phyloP scores from a whole-genome alignment of 2,888 invertebrate genomes.

The Tortrix viridana region DNA sequence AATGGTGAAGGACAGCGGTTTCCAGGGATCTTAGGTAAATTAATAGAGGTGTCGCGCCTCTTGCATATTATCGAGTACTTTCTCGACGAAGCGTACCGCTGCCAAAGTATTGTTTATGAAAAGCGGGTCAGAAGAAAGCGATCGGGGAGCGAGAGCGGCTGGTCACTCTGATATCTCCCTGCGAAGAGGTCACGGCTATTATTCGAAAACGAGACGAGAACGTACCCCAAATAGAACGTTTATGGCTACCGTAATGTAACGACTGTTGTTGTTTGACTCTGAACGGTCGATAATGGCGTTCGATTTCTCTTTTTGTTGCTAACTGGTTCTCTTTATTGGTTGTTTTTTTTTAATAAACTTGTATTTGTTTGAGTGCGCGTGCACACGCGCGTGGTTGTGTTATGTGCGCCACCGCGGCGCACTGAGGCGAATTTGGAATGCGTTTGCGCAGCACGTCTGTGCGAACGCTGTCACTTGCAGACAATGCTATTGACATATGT shows the following conservation, averaged over 20 bases:
- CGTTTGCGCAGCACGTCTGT: slow-evolving; percentile 64
- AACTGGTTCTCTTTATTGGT: slow-evolving; percentile 59
- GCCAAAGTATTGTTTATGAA: slow-evolving; percentile 81
- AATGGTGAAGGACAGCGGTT: slow-evolving; percentile 44
- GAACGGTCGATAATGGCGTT: slow-evolving; percentile 59
- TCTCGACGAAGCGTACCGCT: slow-evolving; percentile 66
- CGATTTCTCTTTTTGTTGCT: slow-evolving; percentile 73
- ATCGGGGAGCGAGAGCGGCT: slow-evolving; percentile 65
- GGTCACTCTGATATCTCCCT: slow-evolving; percentile 77
- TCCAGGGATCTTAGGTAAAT: slow-evolving; percentile 53
- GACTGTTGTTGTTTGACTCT: slow-evolving; percentile 62
- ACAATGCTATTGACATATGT: slow-evolving; percentile 66
- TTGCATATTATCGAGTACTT: slow-evolving; percentile 75
- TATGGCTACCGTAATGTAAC: slow-evolving; percentile 52
- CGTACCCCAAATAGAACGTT: slow-evolving; percentile 50
- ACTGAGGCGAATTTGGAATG: slow-evolving; percentile 75
- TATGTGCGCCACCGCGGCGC: slow-evolving; percentile 45
- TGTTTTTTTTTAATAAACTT: slow-evolving; percentile 53
- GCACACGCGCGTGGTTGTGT: slow-evolving; percentile 20
- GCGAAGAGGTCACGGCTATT: slow-evolving; percentile 79
- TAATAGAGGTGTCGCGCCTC: slow-evolving; percentile 54
- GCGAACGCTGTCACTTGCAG: slow-evolving; percentile 54
- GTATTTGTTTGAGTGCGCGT: slow-evolving; percentile 11
- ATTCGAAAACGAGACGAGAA: slow-evolving; percentile 62
- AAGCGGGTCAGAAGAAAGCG: slow-evolving; percentile 83